These are phyloP conservation scores for Pseudomyrmex gracilis DNA, from an alignment of 1,140 invertebrate species.

Conservation along the genomic window DNA sequence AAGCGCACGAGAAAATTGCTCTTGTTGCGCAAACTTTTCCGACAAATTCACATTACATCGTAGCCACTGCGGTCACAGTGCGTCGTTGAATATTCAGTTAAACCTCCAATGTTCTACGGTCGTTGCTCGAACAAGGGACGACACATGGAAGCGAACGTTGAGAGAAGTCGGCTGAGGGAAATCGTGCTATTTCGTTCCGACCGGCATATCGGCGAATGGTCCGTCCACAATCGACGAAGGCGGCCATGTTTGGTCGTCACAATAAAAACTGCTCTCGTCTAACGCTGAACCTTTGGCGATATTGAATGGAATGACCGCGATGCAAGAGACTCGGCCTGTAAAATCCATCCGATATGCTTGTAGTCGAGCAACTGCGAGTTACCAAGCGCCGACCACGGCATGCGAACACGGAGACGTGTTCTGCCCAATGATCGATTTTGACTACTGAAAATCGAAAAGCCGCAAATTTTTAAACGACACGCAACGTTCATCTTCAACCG, in stretches of 20 bases:
- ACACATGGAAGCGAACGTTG: background rate
- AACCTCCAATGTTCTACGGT: background rate
- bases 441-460: conserved; percentile 32
- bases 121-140: background rate
- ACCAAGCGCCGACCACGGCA: background rate
- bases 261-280: conserved; percentile 64
- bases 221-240: conserved; percentile 25
- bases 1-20: conserved; percentile 3
- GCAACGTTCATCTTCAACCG: background rate
- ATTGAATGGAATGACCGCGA: conserved; percentile 64
- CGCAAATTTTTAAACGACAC: background rate
- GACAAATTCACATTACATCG: conserved; percentile 8
- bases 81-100: conserved; percentile 28
- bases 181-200: conserved; percentile 1
- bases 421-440: conserved; percentile 18
- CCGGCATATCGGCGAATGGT: conserved; percentile 2
- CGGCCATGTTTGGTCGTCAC: conserved; percentile 7
- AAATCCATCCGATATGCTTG: conserved; percentile 68
- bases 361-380: conserved; percentile 32
- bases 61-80: background rate
- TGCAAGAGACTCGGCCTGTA: conserved; percentile 54
- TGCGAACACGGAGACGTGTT: background rate
- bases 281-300: conserved; percentile 65
- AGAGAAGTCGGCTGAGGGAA: conserved; percentile 5
- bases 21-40: conserved; percentile 1